Evolutionary conservation across 1,140 invertebrate genomes (phyloP), one percentile per base, ranked within the genome.

Genomic region (Nomia melanderi): DNA sequence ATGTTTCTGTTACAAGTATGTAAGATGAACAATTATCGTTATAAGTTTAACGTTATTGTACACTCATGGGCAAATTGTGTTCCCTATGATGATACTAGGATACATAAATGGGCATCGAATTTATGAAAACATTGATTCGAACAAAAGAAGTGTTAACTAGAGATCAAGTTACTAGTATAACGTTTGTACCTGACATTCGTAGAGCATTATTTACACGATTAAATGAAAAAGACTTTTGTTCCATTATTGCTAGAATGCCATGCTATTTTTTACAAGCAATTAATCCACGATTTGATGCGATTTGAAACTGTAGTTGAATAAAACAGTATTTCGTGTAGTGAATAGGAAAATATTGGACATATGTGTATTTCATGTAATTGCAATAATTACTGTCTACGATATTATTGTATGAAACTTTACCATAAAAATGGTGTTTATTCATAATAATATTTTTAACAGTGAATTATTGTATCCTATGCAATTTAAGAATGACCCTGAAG

Each of bases 141-240:
- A 29, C n/a, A 77, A 44, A 59, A 57, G 44, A 79, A 84, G 73
- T 79, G 60, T 81, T 81, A 72, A 76, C 59, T 81, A 70, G 62
- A 77, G 56, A 78, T 79, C 76, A 72, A 83, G 75, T 80, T 84
- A 85, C 77, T 71, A 63, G 66, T 88, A 85, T 85, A 87, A 88
- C 79, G 88, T 89, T 89, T 88, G 88, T 90, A 90, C 88, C 88
- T 91, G 87, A 89, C 88, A 87, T 86, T 82, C 77, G 80, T 84
- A 81, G 70, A 85, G 56, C 67, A 76, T 84, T 89, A 64, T 66
- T 84, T 78, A 63, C 20, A 71, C 23, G 20, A 73, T 79, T 65
- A 54, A 62, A 75, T n/a, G 5, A 76, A 78, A 72, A 50, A 53
- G 20, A 59, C 23, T 57, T 75, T 73, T 29, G 54, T 83, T 65